A percentile compares a stretch with the other conserved stretches of the same genome.
Conservation (phyloP, 2,888 invertebrate species). For the Baccha elongata region DNA sequence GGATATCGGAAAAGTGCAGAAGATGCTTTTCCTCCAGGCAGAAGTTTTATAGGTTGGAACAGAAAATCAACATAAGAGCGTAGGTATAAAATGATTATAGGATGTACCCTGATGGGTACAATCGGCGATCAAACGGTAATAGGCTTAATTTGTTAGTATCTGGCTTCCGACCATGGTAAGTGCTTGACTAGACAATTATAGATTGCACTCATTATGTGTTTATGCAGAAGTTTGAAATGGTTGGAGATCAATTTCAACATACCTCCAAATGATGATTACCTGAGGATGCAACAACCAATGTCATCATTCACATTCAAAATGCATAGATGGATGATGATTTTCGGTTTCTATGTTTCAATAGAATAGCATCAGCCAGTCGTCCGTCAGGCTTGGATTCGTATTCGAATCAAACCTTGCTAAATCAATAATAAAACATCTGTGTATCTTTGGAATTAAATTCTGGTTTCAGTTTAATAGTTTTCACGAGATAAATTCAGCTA, state of each 20-base stretch:
- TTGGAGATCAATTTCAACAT: constrained; percentile 5
- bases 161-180: no score
- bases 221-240: constrained; percentile 13
- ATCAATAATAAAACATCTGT: constrained; percentile 42
- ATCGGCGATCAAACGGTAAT: constrained; percentile 62
- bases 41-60: not conserved
- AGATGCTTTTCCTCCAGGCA: not conserved
- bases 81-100: constrained; percentile 61
- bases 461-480: constrained; percentile 57
- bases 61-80: constrained; percentile 35
- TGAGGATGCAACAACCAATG: constrained; percentile 14
- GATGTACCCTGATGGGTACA: constrained; percentile 51
- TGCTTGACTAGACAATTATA: not conserved
- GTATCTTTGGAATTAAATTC: constrained; percentile 47
- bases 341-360: constrained; percentile 36
- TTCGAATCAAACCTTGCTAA: not conserved
- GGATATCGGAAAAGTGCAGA: not conserved
- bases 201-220: constrained; percentile 6
- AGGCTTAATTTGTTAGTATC: no score
- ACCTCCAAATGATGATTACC: constrained; percentile 35
- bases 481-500: constrained; percentile 55
- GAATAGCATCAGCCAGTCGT: no score
- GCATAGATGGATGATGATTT: constrained; percentile 18
- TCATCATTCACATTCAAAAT: constrained; percentile 18
- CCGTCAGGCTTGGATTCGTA: not conserved